Evolutionary conservation across 1,140 invertebrate species (phyloP).

Genomic region (Drosophila arizonae): DNA sequence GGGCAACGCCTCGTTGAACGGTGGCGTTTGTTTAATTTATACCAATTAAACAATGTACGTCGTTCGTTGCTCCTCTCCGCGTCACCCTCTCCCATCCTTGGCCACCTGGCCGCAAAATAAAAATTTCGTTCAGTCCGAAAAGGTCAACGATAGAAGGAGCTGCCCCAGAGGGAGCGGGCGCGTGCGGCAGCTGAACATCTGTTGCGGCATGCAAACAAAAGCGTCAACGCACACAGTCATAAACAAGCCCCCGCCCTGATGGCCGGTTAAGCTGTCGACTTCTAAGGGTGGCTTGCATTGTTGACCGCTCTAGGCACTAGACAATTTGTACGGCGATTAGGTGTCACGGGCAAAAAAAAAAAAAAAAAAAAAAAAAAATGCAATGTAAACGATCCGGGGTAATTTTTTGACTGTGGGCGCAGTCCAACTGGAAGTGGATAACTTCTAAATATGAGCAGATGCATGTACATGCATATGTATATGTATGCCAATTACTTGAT

Average conservation of each 20-base stretch:
- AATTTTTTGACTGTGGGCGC: not conserved
- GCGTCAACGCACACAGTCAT: constrained; percentile 24
- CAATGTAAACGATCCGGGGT: constrained; percentile 15
- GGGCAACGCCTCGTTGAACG: constrained; percentile 1
- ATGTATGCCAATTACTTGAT: too few relatives aligned
- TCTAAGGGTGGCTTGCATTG: not conserved
- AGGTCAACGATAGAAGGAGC: not conserved
- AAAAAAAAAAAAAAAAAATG: constrained; percentile 17
- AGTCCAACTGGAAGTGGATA: too few relatives aligned
- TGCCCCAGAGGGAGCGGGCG: not conserved
- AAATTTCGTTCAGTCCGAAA: constrained; percentile 39
- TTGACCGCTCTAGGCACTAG: not conserved
- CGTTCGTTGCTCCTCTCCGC: not conserved
- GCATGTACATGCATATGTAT: too few relatives aligned
- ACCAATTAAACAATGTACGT: constrained; percentile 37
- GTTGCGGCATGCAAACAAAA: constrained; percentile 33
- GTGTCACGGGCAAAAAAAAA: constrained; percentile 3
- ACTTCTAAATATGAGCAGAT: too few relatives aligned
- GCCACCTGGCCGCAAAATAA: constrained; percentile 49
- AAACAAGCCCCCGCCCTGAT: constrained; percentile 5
- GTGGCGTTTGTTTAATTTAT: constrained; percentile 40
- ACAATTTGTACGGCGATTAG: not conserved
- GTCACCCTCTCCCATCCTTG: not conserved
- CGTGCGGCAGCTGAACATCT: not conserved
- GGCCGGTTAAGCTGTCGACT: not conserved